Evolutionary conservation across 1,140 invertebrate species (phyloP).

Genomic region (Platorchestia sp.): DNA sequence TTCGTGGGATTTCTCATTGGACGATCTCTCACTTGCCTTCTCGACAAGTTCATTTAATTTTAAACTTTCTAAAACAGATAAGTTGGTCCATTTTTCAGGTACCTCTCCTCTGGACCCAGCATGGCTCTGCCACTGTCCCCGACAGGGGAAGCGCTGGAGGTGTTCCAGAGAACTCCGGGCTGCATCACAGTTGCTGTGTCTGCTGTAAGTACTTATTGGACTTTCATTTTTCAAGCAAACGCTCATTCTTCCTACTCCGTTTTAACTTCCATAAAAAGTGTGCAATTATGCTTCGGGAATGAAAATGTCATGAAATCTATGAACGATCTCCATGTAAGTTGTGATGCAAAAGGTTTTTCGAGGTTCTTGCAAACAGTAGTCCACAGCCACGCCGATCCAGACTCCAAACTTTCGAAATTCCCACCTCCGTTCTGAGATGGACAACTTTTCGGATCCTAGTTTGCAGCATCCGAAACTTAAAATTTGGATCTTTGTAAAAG

Average conservation of each 20-base stretch:
- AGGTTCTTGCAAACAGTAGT: background rate
- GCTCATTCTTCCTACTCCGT: background rate
- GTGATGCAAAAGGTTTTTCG: background rate
- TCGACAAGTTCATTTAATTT: background rate
- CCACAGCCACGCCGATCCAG: background rate
- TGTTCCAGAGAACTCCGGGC: conserved; percentile 35
- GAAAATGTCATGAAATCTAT: too few relatives aligned
- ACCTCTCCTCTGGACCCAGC: background rate
- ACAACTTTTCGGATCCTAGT: background rate
- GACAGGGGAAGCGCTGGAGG: background rate
- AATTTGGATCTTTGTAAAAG: background rate
- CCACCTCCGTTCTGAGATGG: background rate
- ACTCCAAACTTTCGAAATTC: background rate
- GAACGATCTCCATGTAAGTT: too few relatives aligned
- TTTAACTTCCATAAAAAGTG: background rate
- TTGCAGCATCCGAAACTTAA: background rate
- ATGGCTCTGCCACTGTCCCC: background rate
- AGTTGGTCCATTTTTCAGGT: background rate
- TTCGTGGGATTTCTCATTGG: background rate
- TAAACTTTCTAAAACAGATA: too few relatives aligned
- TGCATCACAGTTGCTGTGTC: conserved; percentile 33
- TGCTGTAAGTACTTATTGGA: background rate
- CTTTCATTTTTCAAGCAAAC: background rate
- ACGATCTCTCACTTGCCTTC: background rate
- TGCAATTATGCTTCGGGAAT: background rate